A percentile compares a stretch with the other conserved stretches of the same genome.
Evolutionary conservation across 1,140 invertebrate genomes (phyloP).

Genomic region (Drosophila santomea): DNA sequence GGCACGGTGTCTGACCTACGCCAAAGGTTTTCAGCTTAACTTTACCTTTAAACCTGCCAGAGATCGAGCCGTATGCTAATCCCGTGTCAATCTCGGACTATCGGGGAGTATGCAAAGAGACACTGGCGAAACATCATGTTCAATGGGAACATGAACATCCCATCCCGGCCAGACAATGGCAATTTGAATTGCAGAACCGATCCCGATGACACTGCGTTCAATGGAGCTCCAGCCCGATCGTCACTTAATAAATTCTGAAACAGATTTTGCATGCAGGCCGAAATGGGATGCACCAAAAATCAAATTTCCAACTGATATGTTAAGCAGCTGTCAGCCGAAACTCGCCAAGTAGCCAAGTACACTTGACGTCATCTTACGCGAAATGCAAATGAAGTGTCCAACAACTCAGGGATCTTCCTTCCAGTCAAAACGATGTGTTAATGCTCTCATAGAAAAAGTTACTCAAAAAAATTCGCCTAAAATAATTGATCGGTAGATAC

Average conservation of each 20-base stretch:
- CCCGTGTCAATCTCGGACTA: slow-evolving; percentile 74
- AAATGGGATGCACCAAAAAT: slow-evolving; percentile 57
- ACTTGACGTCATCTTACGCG: slow-evolving; percentile 76
- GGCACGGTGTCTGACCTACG: slow-evolving; percentile 53
- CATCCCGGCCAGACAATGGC: slow-evolving; percentile 66
- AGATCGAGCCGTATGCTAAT: slow-evolving; percentile 65
- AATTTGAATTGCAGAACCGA: slow-evolving; percentile 79
- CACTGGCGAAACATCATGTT: slow-evolving; percentile 19
- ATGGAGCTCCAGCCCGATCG: slow-evolving; percentile 26
- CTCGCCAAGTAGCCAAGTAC: slow-evolving; percentile 29
- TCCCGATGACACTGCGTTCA: slow-evolving; percentile 40
- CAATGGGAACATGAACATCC: slow-evolving; percentile 18
- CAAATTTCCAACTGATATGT: slow-evolving; percentile 80
- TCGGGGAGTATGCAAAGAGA: slow-evolving; percentile 65
- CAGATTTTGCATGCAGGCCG: slow-evolving; percentile 76
- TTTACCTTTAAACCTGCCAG: slow-evolving; percentile 72
- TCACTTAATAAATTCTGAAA: slow-evolving; percentile 83
- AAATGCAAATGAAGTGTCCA: slow-evolving; percentile 68
- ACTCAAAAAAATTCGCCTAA: no score
- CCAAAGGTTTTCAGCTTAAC: slow-evolving; percentile 74
- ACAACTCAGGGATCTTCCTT: neutral
- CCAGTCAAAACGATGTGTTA: neutral
- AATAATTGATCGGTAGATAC: no score
- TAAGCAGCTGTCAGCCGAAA: slow-evolving; percentile 75
- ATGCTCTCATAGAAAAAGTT: neutral